Percentiles rank a stretch among this genome's conserved stretches.
Conservation (phyloP, 2,113 vertebrate species). For the Hydrolagus affinis region DNA sequence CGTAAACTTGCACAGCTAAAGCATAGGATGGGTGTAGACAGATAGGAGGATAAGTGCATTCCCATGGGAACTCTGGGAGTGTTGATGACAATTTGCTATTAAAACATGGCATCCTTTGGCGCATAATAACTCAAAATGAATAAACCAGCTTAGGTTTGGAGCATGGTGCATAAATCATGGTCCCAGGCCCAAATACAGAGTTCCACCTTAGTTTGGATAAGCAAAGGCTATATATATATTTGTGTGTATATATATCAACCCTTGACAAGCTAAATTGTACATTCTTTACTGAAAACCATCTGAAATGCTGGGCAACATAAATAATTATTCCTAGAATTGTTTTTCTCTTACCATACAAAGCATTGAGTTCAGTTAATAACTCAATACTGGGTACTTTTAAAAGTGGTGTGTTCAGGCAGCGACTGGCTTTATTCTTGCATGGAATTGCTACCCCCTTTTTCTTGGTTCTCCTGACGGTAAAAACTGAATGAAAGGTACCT, state of each 20-base stretch:
- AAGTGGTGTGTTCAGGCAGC: background rate
- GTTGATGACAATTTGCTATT: no score
- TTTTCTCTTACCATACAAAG: background rate
- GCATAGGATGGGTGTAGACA: no score
- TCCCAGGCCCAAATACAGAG: background rate
- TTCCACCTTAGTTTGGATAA: background rate
- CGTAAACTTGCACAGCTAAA: no score
- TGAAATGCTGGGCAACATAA: background rate
- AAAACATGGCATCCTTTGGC: no score
- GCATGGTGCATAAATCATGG: background rate
- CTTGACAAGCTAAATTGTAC: constrained; percentile 13
- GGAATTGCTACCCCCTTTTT: background rate
- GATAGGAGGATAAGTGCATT: no score
- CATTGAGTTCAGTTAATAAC: constrained; percentile 3
- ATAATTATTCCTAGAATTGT: background rate
- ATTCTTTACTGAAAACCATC: background rate
- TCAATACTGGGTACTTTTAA: background rate
- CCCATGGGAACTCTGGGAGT: no score
- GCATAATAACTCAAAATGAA: background rate
- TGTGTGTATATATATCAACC: no score
- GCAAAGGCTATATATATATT: background rate
- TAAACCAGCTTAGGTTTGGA: background rate
- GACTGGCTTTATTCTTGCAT: background rate
- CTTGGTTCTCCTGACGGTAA: background rate
- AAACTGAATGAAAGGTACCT: no score